phyloP scores from a whole-genome alignment of 2,888 invertebrate species.

The Rhorus exstirpatorius region DNA sequence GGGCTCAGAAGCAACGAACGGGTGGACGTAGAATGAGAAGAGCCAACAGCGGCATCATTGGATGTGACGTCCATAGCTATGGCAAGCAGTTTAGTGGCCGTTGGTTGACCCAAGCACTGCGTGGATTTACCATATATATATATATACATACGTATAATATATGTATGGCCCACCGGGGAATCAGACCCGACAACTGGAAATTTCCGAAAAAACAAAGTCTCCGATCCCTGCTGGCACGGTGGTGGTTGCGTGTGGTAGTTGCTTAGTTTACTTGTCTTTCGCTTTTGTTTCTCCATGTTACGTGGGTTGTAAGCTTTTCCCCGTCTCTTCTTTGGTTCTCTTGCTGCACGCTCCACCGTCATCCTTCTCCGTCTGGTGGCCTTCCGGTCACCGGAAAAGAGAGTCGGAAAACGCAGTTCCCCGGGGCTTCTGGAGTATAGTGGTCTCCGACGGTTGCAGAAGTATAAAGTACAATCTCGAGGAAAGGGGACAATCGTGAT shows the following conservation, averaged over 20 bases:
- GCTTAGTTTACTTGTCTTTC: slow-evolving; percentile 63
- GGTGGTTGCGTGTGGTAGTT: slow-evolving; percentile 23
- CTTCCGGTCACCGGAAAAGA: slow-evolving; percentile 49
- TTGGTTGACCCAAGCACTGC: slow-evolving; percentile 43
- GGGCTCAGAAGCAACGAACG: slow-evolving; percentile 24
- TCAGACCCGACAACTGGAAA: slow-evolving; percentile 82
- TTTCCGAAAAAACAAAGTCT: slow-evolving; percentile 80
- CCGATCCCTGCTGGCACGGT: slow-evolving; percentile 65
- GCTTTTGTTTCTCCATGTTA: slow-evolving; percentile 40
- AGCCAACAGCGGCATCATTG: slow-evolving; percentile 31
- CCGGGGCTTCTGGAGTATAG: slow-evolving; percentile 29
- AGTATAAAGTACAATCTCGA: too few relatives aligned
- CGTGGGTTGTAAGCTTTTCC: slow-evolving; percentile 46
- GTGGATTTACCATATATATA: slow-evolving; percentile 1
- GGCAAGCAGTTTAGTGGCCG: slow-evolving; percentile 54
- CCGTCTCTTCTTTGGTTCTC: slow-evolving; percentile 39
- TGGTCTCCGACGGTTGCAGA: slow-evolving; percentile 45
- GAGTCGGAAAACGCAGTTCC: slow-evolving; percentile 50
- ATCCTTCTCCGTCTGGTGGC: slow-evolving; percentile 38
- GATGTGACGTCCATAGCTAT: slow-evolving; percentile 15
- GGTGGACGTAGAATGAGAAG: slow-evolving; percentile 20
- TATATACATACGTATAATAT: slow-evolving; percentile 8
- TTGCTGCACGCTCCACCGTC: slow-evolving; percentile 39
- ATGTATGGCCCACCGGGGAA: slow-evolving; percentile 79
- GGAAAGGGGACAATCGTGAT: slow-evolving; percentile 40